Conservation (phyloP, 2,888 invertebrate genomes). For the Willowsia nigromaculata region DNA sequence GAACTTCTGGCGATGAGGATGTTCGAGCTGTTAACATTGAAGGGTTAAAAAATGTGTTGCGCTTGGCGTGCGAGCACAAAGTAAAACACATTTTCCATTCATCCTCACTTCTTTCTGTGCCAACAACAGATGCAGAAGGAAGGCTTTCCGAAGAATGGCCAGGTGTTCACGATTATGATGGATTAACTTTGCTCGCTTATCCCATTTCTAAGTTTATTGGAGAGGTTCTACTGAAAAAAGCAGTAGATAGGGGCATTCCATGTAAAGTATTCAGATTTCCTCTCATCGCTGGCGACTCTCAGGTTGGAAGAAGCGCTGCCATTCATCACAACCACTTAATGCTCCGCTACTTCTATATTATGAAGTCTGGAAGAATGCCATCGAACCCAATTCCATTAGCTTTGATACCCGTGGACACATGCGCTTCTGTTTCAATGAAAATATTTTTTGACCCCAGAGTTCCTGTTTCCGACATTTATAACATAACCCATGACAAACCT, state of each 20-base stretch:
- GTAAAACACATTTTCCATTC: conserved; percentile 43
- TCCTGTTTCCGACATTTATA: conserved; percentile 19
- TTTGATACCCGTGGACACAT: conserved; percentile 33
- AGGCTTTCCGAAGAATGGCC: conserved; percentile 27
- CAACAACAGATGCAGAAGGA: neutral
- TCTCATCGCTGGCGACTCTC: neutral
- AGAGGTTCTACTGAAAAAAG: conserved; percentile 19
- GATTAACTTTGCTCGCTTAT: neutral
- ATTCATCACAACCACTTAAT: conserved; percentile 33
- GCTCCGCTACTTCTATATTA: conserved; percentile 45
- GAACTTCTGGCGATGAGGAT: neutral
- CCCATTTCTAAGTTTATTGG: conserved; percentile 42
- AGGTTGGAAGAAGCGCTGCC: conserved; percentile 1
- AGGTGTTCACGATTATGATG: neutral
- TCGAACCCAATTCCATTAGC: conserved; percentile 26
- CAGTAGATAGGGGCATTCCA: conserved; percentile 19
- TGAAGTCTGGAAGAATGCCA: conserved; percentile 50
- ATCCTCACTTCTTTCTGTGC: neutral
- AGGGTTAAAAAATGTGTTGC: conserved; percentile 26
- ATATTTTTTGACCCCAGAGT: conserved; percentile 39
- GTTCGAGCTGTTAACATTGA: conserved; percentile 54
- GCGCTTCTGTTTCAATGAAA: neutral
- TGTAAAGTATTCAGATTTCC: conserved; percentile 36
- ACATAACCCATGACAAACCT: conserved; percentile 20
- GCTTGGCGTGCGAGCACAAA: conserved; percentile 20